Percentiles rank a stretch among this genome's conserved stretches.
phyloP scores from a whole-genome alignment of 2,888 invertebrate genomes.

The Chloroclysta siterata region DNA sequence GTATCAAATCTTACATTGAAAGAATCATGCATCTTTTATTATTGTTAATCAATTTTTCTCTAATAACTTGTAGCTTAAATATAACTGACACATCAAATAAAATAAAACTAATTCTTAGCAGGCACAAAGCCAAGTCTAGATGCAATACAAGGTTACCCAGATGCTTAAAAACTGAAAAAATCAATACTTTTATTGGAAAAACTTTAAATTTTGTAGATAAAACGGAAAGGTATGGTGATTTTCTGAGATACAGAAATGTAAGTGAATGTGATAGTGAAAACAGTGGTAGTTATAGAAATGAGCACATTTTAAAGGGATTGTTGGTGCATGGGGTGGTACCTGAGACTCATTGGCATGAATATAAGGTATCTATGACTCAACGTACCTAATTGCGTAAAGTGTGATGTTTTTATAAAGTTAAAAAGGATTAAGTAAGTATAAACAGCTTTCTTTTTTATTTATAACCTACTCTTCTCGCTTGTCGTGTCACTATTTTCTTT shows the following conservation, averaged over 20 bases:
- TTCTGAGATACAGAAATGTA: slow-evolving; percentile 51
- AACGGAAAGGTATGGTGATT: slow-evolving; percentile 55
- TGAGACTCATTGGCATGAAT: slow-evolving; percentile 70
- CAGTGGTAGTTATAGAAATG: slow-evolving; percentile 47
- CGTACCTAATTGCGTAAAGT: too few relatives aligned
- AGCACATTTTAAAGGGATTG: slow-evolving; percentile 59
- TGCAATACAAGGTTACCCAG: slow-evolving; percentile 41
- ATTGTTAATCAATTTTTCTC: slow-evolving; percentile 48
- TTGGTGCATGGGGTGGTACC: slow-evolving; percentile 59
- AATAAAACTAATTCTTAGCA: slow-evolving; percentile 50
- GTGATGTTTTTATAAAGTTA: too few relatives aligned
- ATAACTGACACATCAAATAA: slow-evolving; percentile 52
- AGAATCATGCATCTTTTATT: slow-evolving; percentile 47
- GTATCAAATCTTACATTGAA: neutral
- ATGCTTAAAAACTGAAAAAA: slow-evolving; percentile 40
- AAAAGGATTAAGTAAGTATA: too few relatives aligned
- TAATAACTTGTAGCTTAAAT: slow-evolving; percentile 47
- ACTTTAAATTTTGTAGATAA: slow-evolving; percentile 53
- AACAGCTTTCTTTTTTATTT: too few relatives aligned
- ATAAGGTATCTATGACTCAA: slow-evolving; percentile 69
- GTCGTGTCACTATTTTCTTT: too few relatives aligned
- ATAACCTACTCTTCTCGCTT: too few relatives aligned
- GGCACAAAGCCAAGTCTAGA: slow-evolving; percentile 43
- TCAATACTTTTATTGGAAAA: slow-evolving; percentile 49
- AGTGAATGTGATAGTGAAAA: slow-evolving; percentile 55